Conservation (phyloP, 2,888 invertebrate genomes). For the Mesorhabditis belari region DNA sequence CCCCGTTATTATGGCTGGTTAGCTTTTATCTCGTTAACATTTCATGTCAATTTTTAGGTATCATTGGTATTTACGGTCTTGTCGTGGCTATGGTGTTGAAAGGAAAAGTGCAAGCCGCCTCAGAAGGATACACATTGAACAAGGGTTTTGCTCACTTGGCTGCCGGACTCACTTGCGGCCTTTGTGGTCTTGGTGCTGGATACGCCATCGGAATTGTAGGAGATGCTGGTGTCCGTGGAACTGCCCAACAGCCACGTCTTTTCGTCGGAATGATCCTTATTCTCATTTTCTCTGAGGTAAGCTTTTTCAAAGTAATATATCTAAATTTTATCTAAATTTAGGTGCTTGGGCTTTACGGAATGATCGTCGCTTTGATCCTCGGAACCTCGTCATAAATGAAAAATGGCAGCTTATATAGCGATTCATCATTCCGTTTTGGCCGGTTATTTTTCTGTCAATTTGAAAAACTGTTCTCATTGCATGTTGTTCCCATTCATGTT, state of each 20-base stretch:
- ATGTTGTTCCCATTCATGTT: no score
- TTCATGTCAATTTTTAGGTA: constrained; percentile 4
- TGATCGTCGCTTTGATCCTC: constrained; percentile 98
- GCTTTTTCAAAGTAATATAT: constrained; percentile 46
- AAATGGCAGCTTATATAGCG: no score
- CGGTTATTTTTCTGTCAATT: no score
- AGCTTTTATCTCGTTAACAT: constrained; percentile 9
- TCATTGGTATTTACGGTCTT: constrained; percentile 86
- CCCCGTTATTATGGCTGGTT: constrained; percentile 66
- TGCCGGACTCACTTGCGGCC: constrained; percentile 90
- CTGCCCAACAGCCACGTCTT: constrained; percentile 93
- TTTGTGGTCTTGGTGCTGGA: constrained; percentile 93
- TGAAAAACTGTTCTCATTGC: no score
- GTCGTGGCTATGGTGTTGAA: constrained; percentile 93
- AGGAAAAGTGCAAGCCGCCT: constrained; percentile 28
- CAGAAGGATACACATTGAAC: constrained; percentile 3
- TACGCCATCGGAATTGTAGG: constrained; percentile 99
- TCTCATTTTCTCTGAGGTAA: constrained; percentile 98
- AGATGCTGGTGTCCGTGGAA: constrained; percentile 80
- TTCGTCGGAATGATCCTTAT: constrained; percentile 88
- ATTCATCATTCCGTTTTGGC: no score
- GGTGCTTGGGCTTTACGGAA: constrained; percentile 93
- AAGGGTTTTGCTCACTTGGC: constrained; percentile 88
- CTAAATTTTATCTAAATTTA: background rate
- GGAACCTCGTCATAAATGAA: constrained; percentile 77